Percentiles rank a stretch among this genome's conserved stretches.
Conservation (phyloP, 2,113 vertebrate genomes). For the Leucopsar rothschildi region DNA sequence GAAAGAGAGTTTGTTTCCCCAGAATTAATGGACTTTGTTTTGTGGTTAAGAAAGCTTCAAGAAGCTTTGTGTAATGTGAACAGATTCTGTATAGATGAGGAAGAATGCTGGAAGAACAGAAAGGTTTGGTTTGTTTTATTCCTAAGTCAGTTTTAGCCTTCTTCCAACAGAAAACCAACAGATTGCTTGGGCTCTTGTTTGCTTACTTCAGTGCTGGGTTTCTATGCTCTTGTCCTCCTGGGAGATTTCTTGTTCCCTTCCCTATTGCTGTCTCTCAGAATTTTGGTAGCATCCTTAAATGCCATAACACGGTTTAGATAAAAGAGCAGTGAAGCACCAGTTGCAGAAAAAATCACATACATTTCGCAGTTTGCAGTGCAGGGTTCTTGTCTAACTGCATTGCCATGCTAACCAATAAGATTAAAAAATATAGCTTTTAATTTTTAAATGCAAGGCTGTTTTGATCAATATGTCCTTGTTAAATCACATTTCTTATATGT, state of each 20-base stretch:
- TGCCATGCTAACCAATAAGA: not conserved
- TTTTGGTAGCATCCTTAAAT: not conserved
- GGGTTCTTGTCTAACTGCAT: not conserved
- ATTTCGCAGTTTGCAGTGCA: not conserved
- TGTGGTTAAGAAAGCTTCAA: not conserved
- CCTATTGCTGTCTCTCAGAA: not conserved
- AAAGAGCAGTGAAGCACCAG: not conserved
- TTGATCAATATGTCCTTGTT: not conserved
- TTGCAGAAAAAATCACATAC: not conserved
- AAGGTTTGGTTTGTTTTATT: not conserved
- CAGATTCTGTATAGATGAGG: not conserved
- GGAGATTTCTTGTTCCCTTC: not conserved
- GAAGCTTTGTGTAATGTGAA: not conserved
- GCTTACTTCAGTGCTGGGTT: not conserved
- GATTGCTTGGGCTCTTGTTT: not conserved
- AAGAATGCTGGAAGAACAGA: not conserved
- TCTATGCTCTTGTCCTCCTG: not conserved
- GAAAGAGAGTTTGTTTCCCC: not conserved
- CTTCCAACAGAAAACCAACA: not conserved
- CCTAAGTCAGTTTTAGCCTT: not conserved
- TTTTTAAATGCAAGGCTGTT: not conserved
- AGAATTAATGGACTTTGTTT: not conserved
- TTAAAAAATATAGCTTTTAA: not conserved
- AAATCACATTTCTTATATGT: not conserved
- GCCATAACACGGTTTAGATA: not conserved